Conservation (phyloP, 2,888 invertebrate species). For the Polyommatus iphigenia region DNA sequence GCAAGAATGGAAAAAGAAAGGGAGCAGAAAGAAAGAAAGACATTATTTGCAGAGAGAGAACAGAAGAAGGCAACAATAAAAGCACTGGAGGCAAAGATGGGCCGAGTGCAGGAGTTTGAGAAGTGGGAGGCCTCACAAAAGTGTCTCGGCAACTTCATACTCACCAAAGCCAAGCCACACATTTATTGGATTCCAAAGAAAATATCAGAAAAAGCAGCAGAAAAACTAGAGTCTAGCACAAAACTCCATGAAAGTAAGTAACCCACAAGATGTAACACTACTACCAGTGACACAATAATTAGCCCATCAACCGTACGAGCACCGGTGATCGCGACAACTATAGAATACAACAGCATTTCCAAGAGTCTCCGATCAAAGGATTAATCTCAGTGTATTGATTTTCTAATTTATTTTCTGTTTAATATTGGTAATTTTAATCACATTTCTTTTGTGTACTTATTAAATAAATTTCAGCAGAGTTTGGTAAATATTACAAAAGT, state of each 20-base stretch:
- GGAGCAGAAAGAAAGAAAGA: conserved; percentile 89
- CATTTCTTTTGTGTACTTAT: neutral
- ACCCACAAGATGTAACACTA: neutral
- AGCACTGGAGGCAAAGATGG: conserved; percentile 94
- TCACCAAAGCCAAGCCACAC: conserved; percentile 91
- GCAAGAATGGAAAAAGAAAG: conserved; percentile 91
- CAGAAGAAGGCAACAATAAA: conserved; percentile 93
- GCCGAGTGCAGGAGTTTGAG: conserved; percentile 92
- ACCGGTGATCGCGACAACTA: too few species aligned
- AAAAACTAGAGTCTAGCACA: conserved; percentile 83
- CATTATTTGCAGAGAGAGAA: conserved; percentile 91
- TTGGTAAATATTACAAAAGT: neutral
- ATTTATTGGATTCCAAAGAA: conserved; percentile 93
- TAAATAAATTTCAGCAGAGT: neutral
- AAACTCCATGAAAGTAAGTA: conserved; percentile 83
- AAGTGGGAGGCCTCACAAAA: conserved; percentile 89
- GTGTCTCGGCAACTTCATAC: conserved; percentile 89
- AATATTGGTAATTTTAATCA: neutral
- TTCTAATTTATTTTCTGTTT: neutral
- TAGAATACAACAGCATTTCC: too few species aligned
- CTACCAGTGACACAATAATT: too few species aligned
- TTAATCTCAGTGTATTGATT: neutral
- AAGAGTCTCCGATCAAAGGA: too few species aligned
- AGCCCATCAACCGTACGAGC: too few species aligned
- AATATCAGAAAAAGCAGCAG: conserved; percentile 84